Evolutionary conservation across 2,888 invertebrate species (phyloP).

Genomic region (Sussaba pulchella): DNA sequence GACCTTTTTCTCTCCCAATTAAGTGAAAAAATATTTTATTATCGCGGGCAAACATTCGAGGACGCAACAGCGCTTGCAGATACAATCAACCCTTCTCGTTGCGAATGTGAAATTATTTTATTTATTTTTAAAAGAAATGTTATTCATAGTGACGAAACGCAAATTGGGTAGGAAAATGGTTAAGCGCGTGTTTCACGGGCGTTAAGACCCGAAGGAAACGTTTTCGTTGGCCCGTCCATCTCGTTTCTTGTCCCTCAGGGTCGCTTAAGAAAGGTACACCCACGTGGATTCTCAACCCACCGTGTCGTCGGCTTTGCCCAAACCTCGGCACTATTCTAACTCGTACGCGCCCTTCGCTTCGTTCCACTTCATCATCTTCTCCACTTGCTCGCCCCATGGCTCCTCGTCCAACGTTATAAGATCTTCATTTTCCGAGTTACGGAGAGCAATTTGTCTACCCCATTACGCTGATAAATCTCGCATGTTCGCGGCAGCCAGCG

Average conservation of each 20-base stretch:
- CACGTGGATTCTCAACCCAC: constrained; percentile 25
- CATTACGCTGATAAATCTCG: constrained; percentile 67
- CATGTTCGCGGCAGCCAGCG: constrained; percentile 58
- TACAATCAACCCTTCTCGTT: neutral
- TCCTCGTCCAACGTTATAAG: constrained; percentile 45
- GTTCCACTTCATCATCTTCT: constrained; percentile 31
- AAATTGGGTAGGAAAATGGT: constrained; percentile 72
- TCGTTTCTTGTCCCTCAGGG: constrained; percentile 22
- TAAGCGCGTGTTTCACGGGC: constrained; percentile 31
- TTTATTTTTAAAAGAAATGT: no score
- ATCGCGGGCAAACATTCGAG: no score
- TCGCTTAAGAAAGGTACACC: constrained; percentile 30
- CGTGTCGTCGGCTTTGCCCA: neutral
- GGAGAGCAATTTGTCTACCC: constrained; percentile 68
- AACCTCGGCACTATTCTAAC: constrained; percentile 16
- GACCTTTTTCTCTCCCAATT: no score
- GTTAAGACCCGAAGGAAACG: neutral
- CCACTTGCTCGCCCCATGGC: constrained; percentile 41
- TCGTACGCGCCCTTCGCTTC: constrained; percentile 33
- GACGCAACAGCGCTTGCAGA: neutral
- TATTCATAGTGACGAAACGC: constrained; percentile 34
- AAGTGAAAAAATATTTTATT: no score
- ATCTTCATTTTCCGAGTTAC: constrained; percentile 69
- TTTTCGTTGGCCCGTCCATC: constrained; percentile 2
- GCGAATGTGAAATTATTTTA: neutral